These are phyloP conservation scores for Ormyrus thymus DNA, from an alignment of 2,888 invertebrate genomes.

Conservation along the genomic window DNA sequence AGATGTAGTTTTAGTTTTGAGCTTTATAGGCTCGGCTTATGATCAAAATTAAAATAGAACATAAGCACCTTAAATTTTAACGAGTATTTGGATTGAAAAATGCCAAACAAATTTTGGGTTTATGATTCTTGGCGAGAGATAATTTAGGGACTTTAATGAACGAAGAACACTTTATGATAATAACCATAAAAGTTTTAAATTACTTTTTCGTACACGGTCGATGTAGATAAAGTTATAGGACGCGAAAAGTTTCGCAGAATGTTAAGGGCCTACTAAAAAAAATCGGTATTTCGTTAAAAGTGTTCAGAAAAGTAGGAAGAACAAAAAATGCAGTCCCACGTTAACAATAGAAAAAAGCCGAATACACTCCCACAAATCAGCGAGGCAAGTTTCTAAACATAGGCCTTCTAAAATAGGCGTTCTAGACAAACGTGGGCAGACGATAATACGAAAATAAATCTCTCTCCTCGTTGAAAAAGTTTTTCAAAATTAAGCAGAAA, in stretches of 20 bases:
- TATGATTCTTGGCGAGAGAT: conserved; percentile 29
- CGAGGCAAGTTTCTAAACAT: background rate
- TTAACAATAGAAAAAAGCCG: background rate
- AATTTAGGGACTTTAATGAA: conserved; percentile 20
- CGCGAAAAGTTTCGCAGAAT: too few species aligned
- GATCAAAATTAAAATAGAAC: conserved; percentile 42
- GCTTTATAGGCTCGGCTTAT: conserved; percentile 27
- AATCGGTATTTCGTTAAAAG: too few species aligned
- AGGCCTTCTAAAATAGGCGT: background rate
- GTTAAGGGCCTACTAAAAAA: too few species aligned
- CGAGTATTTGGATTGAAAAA: conserved; percentile 7
- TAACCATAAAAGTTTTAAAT: too few species aligned
- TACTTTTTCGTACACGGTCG: too few species aligned
- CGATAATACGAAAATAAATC: conserved; percentile 13
- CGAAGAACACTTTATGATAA: too few species aligned
- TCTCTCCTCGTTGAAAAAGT: background rate
- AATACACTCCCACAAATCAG: background rate
- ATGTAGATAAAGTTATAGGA: too few species aligned
- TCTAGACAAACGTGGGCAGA: background rate
- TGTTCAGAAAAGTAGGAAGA: background rate
- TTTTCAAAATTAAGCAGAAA: background rate
- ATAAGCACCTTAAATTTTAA: conserved; percentile 20
- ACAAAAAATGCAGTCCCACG: background rate
- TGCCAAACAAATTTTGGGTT: conserved; percentile 36
- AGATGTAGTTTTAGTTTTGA: conserved; percentile 33